Base-by-base conservation (phyloP, 1,140 invertebrate species). In the Capitella teleta region DNA sequence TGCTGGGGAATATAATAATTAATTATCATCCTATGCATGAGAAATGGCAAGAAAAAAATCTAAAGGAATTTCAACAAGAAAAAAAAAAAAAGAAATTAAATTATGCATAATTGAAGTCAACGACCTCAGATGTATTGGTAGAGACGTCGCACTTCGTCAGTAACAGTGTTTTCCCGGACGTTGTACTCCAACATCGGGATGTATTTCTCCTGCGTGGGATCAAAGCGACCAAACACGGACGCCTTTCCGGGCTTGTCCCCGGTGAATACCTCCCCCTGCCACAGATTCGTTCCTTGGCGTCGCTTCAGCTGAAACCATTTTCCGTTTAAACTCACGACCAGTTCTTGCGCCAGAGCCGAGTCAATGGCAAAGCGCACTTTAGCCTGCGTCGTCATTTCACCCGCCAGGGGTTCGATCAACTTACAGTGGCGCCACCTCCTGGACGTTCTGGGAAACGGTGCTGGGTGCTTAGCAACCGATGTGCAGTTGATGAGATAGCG, bases 361-460 rank as follows among this genome's bases (percentile, higher is more conserved):
- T 68, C 65, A 21, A 70, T 32, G 24, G 57, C 50, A 51, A 70
- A 70, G 8, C 45, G 28, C 25, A 53, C 40, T 14, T 43, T 34
- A 4, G 46, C 26, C 18, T 66, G 60, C 12, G 57, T 60, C 49
- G 61, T 51, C 8, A 71, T 52, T 44, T 71, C 64, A 2, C 67
- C 68, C 5, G 53, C 58, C n/a, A 69, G 54, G 8, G 70, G 70
- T 49, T 70, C 67, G 34, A 67, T 57, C 10, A 72, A 52, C 0
- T 60, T 58, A 46, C 68, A 70, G 2, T 62, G 44, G 30, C 65
- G 61, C 66, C 66, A 72, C n/a, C 61, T 59, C 24, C 61, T 60
- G 41, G 58, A 67, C 1, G 68, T 64, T 41, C 63, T 62, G 3
- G 70, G 68, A 37, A 72, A 68, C 19, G 57, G 59, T 1, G 57